phyloP scores from a whole-genome alignment of 2,888 invertebrate species.

The Macrosoma leucophasiata region DNA sequence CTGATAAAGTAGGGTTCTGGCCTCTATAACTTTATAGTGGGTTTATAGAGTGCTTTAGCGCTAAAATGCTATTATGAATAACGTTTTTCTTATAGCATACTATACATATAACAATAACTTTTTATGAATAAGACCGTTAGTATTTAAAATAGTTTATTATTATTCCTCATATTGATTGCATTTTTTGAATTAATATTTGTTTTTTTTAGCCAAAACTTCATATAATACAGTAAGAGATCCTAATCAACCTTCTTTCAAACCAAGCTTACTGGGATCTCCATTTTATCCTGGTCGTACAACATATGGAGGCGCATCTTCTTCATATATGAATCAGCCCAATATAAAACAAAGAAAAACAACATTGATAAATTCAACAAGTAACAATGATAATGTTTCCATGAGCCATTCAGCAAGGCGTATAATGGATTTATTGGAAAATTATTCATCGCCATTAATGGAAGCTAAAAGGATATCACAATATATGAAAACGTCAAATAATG shows the following conservation, averaged over 20 bases:
- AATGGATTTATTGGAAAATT: conserved; percentile 86
- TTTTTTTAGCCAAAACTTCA: conserved; percentile 45
- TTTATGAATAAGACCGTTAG: too few species aligned
- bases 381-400: conserved; percentile 48
- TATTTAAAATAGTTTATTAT: background rate
- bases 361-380: conserved; percentile 36
- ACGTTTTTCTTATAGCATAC: too few species aligned
- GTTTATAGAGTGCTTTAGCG: too few species aligned
- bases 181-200: conserved; percentile 8
- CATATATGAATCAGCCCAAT: conserved; percentile 66
- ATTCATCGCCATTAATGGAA: conserved; percentile 86
- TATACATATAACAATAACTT: too few species aligned
- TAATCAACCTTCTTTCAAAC: conserved; percentile 49
- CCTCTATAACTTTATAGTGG: too few species aligned
- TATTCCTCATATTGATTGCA: background rate
- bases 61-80: too few species aligned
- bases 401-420: conserved; percentile 87
- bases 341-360: conserved; percentile 40
- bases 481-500: too few species aligned
- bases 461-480: conserved; percentile 82
- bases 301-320: conserved; percentile 82
- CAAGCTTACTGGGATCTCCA: conserved; percentile 72
- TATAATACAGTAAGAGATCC: conserved; percentile 49
- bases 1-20: too few species aligned
- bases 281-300: conserved; percentile 85